phyloP scores from a whole-genome alignment of 2,797 vertebrate genomes.

The Enteromius unitaeniatus region DNA sequence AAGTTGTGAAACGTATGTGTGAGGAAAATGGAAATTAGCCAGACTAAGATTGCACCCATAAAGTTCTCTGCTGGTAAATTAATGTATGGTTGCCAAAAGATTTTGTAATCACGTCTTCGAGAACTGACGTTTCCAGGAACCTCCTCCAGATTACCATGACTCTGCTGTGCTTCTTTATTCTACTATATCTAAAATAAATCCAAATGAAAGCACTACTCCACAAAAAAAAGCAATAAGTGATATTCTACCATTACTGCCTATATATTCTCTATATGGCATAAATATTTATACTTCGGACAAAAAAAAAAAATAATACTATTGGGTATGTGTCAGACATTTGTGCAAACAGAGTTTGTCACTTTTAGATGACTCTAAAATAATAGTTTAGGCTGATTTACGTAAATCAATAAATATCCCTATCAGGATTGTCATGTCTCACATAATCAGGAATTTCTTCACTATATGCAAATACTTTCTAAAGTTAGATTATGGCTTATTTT shows the following conservation, averaged over 20 bases:
- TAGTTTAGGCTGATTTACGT: not conserved
- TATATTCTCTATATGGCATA: not conserved
- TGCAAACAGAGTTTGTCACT: not conserved
- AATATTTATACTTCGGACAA: not conserved
- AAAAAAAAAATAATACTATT: conserved; percentile 23
- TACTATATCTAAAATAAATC: conserved; percentile 1
- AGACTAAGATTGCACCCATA: not conserved
- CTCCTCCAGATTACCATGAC: not conserved
- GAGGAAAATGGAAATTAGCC: not conserved
- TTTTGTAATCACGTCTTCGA: not conserved
- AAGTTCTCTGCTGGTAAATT: not conserved
- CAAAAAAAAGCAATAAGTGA: not conserved
- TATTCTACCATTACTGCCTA: not conserved
- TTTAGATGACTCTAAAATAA: not conserved
- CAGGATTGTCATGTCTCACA: not conserved
- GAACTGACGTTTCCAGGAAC: not conserved
- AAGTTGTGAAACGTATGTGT: not conserved
- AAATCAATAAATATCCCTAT: not conserved
- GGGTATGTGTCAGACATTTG: not conserved
- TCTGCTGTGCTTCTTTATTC: not conserved
- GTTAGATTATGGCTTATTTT: conserved; percentile 23
- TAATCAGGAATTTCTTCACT: not conserved
- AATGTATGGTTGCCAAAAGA: not conserved
- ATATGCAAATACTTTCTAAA: not conserved
- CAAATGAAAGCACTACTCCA: not conserved